Conservation (phyloP, 2,888 invertebrate species). For the Dysmachus trigonus region DNA sequence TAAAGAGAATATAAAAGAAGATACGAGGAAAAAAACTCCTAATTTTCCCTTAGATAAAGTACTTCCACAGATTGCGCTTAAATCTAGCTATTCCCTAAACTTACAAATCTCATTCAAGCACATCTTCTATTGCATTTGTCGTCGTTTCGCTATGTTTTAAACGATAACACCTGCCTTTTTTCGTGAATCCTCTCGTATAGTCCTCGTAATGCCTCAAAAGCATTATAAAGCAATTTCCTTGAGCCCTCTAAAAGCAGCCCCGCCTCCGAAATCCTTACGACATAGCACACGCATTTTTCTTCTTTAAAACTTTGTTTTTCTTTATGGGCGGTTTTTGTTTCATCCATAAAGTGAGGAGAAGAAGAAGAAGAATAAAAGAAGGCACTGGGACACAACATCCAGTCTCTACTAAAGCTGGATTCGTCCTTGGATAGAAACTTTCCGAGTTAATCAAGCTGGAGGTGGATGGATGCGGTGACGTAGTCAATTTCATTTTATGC, state of each 20-base stretch:
- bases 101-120: not conserved
- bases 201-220: not conserved
- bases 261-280: not conserved
- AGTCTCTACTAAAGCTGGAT: not conserved
- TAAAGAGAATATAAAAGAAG: not conserved
- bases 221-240: not conserved
- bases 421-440: not conserved
- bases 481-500: not conserved
- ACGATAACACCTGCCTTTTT: not conserved
- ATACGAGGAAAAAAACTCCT: not conserved
- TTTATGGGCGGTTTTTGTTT: not conserved
- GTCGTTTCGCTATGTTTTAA: not conserved
- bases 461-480: not conserved
- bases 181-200: not conserved
- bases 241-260: not conserved
- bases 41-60: not conserved
- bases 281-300: not conserved
- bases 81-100: not conserved
- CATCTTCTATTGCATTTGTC: not conserved
- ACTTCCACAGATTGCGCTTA: not conserved
- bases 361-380: not conserved
- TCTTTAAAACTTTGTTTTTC: not conserved
- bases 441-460: not conserved
- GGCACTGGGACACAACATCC: not conserved
- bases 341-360: not conserved